phyloP scores from a whole-genome alignment of 2,113 vertebrate genomes.

The Labeo catla region DNA sequence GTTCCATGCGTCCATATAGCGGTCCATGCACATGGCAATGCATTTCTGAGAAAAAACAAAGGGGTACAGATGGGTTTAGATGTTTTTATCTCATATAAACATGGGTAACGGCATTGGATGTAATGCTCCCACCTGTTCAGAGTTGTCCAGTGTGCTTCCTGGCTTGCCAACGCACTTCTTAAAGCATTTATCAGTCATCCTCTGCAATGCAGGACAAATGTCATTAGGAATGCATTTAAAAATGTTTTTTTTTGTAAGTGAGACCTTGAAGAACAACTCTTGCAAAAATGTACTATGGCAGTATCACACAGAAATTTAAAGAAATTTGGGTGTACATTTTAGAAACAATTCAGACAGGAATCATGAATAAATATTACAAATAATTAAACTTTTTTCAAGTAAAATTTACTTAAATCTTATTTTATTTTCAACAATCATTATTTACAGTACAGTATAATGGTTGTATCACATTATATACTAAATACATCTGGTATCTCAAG shows the following conservation, averaged over 20 bases:
- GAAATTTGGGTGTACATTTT: too few relatives aligned
- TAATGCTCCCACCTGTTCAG: slow-evolving; percentile 85
- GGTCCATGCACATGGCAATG: slow-evolving; percentile 99
- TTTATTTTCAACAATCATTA: not conserved
- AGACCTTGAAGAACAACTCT: not conserved
- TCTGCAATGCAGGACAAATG: slow-evolving; percentile 72
- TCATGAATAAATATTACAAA: too few relatives aligned
- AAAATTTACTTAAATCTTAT: not conserved
- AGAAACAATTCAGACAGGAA: too few relatives aligned
- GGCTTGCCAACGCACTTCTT: slow-evolving; percentile 98
- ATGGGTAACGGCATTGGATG: not conserved
- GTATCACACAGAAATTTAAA: not conserved
- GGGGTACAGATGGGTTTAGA: not conserved
- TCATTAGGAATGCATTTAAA: not conserved
- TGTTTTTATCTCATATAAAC: not conserved
- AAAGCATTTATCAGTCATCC: slow-evolving; percentile 99
- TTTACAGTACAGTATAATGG: not conserved
- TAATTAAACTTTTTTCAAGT: not conserved
- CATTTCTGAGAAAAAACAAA: slow-evolving; percentile 83
- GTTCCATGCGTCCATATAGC: slow-evolving; percentile 98
- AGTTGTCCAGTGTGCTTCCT: slow-evolving; percentile 91
- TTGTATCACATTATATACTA: not conserved
- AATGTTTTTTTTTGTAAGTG: not conserved
- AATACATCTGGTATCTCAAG: not conserved
- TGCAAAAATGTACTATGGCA: not conserved